Percentiles rank a stretch among this genome's conserved stretches.
Conservation (phyloP, 2,888 invertebrate genomes). For the Athalia cordata region DNA sequence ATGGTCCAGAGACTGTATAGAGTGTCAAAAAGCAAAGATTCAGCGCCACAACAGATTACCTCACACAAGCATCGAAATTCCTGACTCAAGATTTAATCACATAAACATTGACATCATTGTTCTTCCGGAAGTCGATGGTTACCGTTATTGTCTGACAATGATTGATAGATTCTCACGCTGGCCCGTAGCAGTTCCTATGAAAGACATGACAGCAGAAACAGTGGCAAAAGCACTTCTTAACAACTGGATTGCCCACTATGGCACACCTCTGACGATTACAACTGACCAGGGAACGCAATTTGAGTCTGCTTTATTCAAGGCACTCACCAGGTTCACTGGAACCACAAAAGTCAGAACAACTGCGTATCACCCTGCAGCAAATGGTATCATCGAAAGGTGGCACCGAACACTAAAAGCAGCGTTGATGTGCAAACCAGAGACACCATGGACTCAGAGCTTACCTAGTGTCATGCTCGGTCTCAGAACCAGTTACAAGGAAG, state of each 20-base stretch:
- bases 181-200: conserved; percentile 61
- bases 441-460: too few species aligned
- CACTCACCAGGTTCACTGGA: conserved; percentile 49
- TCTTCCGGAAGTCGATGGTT: conserved; percentile 52
- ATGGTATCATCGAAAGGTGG: conserved; percentile 59
- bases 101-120: too few species aligned
- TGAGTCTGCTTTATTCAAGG: conserved; percentile 53
- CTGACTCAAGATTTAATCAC: conserved; percentile 42
- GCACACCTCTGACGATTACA: conserved; percentile 57
- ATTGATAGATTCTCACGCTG: conserved; percentile 61
- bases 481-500: too few species aligned
- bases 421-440: too few species aligned
- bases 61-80: conserved; percentile 39
- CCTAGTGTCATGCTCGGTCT: too few species aligned
- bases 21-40: conserved; percentile 50
- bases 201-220: conserved; percentile 58
- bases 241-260: conserved; percentile 61
- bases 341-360: conserved; percentile 50
- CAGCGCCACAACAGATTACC: conserved; percentile 44
- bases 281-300: conserved; percentile 62
- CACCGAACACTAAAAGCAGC: too few species aligned
- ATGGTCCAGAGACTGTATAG: conserved; percentile 50
- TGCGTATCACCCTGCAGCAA: conserved; percentile 52
- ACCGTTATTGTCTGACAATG: conserved; percentile 60
- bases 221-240: conserved; percentile 56